Evolutionary conservation across 2,797 vertebrate genomes (phyloP), one percentile per base, ranked within the genome.

Genomic region (Neosalanx taihuensis): DNA sequence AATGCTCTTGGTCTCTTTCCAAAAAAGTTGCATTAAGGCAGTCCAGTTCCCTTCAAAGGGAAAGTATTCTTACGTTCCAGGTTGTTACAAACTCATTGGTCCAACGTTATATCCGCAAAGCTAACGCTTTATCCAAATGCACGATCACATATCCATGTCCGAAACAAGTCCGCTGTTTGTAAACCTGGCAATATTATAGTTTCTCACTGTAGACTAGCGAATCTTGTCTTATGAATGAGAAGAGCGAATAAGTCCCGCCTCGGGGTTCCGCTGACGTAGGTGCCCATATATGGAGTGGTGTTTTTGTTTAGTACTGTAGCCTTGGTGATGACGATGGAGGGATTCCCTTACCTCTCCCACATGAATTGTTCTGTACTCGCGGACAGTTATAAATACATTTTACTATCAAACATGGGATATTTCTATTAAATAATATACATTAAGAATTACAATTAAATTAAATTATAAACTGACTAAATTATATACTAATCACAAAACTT

Each of bases 191-290:
- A 80, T 73, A 81, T 72, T 62, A 6, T 84, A 67, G 81, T 78
- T 78, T 73, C 73, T 30, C 33, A 51, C 72, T 81, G 81, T 72
- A 83, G 84, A 61, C 88, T 79, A 86, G 85, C 90, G 75, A 86
- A 86, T 89, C 84, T 86, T 82, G 84, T 92, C 92, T 95, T 96
- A 94, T 98, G 96, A 98, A 97, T 97, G 95, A 96, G 80, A 82
- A 75, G 56, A 58, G 89, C 86, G 71, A 79, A 72, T 83, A 89
- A 74, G 84, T 86, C 84, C 94, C 93, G 89, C 94, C 94, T 76
- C 86, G 93, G 93, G 93, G 94, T 95, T 97, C 95, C 96, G 96
- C 93, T 98, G 96, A 98, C 97, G 97, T 96, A 98, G 91, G 88
- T 96, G 95, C 87, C 96, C 97, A 99, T 95, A 96, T 97, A 94